Conservation (phyloP, 2,888 invertebrate species). For the Scaptomyza cyrtandrae region DNA sequence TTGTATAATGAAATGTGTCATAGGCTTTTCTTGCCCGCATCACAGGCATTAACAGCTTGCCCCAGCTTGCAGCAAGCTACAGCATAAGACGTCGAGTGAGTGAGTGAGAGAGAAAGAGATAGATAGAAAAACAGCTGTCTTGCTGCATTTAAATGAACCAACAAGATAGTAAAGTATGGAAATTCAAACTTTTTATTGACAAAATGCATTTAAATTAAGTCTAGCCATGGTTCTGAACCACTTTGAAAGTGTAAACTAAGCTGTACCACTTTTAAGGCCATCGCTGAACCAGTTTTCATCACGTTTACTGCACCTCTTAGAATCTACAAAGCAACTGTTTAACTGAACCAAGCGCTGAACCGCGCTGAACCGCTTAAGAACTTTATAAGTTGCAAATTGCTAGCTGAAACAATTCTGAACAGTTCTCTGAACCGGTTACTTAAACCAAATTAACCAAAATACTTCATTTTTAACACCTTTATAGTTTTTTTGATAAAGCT, state of each 20-base stretch:
- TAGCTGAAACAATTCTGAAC: too few relatives aligned
- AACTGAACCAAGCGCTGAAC: background rate
- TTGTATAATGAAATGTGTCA: constrained; percentile 79
- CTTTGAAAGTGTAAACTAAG: background rate
- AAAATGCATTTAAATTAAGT: too few relatives aligned
- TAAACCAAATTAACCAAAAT: background rate
- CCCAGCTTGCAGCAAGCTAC: background rate
- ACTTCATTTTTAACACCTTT: background rate
- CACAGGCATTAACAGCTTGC: constrained; percentile 37
- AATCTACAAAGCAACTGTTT: too few relatives aligned
- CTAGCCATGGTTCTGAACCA: background rate
- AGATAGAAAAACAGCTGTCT: background rate
- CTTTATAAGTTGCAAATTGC: too few relatives aligned
- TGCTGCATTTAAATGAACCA: background rate
- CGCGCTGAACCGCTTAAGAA: background rate
- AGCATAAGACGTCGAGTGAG: background rate
- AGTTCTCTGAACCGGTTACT: background rate
- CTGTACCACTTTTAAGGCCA: background rate
- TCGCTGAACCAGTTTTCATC: background rate
- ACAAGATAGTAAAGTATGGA: background rate
- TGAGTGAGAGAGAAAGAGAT: background rate
- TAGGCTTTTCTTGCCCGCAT: constrained; percentile 71
- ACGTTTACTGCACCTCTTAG: too few relatives aligned
- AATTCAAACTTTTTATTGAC: too few relatives aligned
- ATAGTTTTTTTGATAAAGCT: background rate